Percentiles rank a stretch among this genome's conserved stretches.
These are phyloP conservation scores for Neodon shergylaensis DNA, from an alignment of 2,113 vertebrate species.

Conservation along the genomic window DNA sequence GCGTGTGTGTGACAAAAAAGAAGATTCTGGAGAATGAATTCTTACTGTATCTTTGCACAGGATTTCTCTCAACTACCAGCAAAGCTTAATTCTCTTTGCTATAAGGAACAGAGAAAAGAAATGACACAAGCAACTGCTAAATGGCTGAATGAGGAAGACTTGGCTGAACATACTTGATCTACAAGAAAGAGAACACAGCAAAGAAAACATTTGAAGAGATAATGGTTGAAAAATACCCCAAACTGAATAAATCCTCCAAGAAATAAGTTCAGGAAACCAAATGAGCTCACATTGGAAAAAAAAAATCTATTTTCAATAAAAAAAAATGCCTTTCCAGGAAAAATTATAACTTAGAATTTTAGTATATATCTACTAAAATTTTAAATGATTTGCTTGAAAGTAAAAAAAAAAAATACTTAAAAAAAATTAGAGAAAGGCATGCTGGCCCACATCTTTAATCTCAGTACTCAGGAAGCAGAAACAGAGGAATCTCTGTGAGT, in stretches of 20 bases:
- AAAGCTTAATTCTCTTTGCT: background rate
- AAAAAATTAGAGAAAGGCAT: background rate
- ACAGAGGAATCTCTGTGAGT: background rate
- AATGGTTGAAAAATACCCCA: constrained; percentile 19
- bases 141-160: background rate
- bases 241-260: background rate
- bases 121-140: background rate
- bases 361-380: background rate
- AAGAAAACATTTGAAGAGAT: background rate
- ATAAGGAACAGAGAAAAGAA: background rate
- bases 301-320: background rate
- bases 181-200: background rate
- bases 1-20: background rate
- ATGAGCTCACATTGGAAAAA: background rate
- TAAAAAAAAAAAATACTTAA: background rate
- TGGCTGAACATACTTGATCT: background rate
- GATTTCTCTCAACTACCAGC: background rate
- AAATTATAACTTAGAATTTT: background rate
- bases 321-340: background rate
- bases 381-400: background rate
- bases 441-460: background rate
- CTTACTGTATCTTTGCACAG: constrained; percentile 17
- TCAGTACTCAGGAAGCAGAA: background rate
- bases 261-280: background rate
- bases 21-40: background rate